Conservation (phyloP, 2,113 vertebrate species). For the Falcunculus frontatus region DNA sequence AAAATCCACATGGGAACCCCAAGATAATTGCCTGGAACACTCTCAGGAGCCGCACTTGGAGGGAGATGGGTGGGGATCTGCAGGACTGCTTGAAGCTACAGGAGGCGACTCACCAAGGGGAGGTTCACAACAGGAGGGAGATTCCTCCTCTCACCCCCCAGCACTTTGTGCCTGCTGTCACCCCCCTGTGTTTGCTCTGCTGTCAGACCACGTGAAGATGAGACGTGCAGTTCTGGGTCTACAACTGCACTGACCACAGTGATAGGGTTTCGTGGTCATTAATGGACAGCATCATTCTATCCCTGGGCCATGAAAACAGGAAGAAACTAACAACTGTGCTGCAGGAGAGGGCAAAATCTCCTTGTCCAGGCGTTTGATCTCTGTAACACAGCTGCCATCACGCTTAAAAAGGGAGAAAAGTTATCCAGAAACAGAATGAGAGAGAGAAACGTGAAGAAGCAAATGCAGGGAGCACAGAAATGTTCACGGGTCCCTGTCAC, state of each 20-base stretch:
- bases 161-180: not conserved
- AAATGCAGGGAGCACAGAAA: not conserved
- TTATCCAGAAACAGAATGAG: not conserved
- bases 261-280: fast-evolving
- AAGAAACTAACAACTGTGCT: not conserved
- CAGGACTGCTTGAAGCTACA: not conserved
- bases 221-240: not conserved
- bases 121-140: not conserved
- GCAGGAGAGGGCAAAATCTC: not conserved
- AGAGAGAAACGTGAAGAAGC: not conserved
- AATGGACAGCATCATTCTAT: not conserved
- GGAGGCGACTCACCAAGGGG: not conserved
- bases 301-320: not conserved
- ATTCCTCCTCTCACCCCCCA: not conserved
- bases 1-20: not conserved
- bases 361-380: not conserved
- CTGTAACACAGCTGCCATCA: not conserved
- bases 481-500: fast-evolving
- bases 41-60: not conserved
- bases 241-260: not conserved
- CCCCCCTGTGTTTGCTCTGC: not conserved
- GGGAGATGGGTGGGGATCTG: not conserved
- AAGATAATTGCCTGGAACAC: not conserved
- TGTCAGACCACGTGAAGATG: not conserved
- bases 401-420: not conserved